Percentiles rank a stretch among this genome's conserved stretches.
Evolutionary conservation across 2,888 invertebrate genomes (phyloP).

Genomic region (Aplocera efformata): DNA sequence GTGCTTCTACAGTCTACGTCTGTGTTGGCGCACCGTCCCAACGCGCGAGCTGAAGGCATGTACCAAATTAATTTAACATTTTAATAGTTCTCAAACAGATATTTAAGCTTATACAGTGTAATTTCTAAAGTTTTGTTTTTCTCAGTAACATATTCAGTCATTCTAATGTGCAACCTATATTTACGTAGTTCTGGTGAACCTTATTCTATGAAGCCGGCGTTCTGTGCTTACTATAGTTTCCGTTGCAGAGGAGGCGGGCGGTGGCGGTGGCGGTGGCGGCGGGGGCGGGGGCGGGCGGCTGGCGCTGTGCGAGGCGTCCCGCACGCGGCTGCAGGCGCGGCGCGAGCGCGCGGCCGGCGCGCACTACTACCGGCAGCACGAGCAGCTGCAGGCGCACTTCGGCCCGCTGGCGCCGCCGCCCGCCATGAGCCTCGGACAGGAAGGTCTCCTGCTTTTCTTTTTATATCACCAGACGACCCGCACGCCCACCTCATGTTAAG

Average conservation of each 20-base stretch:
- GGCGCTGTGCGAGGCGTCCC: constrained; percentile 51
- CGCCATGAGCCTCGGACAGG: constrained; percentile 13
- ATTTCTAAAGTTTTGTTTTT: too few species aligned
- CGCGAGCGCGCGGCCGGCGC: constrained; percentile 84
- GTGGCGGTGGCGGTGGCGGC: constrained; percentile 59
- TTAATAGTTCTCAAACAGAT: too few species aligned
- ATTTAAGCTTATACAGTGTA: too few species aligned
- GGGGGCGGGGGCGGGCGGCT: constrained; percentile 74
- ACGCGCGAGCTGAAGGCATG: constrained; percentile 43
- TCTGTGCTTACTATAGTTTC: too few species aligned
- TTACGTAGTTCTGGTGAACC: too few species aligned
- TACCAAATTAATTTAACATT: too few species aligned
- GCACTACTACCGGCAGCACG: constrained; percentile 88
- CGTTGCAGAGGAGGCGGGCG: constrained; percentile 52
- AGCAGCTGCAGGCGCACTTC: constrained; percentile 88
- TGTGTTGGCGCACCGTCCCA: constrained; percentile 87
- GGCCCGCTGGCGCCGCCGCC: constrained; percentile 37
- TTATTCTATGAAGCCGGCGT: too few species aligned
- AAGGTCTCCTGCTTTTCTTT: background rate
- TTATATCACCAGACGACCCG: too few species aligned
- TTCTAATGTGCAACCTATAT: too few species aligned
- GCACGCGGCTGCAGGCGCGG: constrained; percentile 63
- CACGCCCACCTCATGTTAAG: too few species aligned
- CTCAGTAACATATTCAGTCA: too few species aligned
- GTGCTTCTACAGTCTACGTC: constrained; percentile 93